Percentiles rank a stretch among this genome's conserved stretches.
Evolutionary conservation across 2,888 invertebrate species (phyloP).

Genomic region (Dastarcus helophoroides): DNA sequence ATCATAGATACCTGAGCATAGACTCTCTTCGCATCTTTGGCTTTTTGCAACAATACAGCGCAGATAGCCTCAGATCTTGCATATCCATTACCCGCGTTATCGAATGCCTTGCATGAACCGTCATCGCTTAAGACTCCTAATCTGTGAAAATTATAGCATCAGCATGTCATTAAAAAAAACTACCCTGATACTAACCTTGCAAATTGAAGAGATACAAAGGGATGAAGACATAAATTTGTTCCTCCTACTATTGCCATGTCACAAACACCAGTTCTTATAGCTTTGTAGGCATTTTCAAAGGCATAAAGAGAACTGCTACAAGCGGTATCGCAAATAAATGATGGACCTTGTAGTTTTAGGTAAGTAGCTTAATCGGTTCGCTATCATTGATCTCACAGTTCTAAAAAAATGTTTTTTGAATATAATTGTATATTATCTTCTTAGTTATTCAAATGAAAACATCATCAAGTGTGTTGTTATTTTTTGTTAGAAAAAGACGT

Average conservation of each 20-base stretch:
- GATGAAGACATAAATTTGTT: constrained; percentile 74
- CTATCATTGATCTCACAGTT: constrained; percentile 81
- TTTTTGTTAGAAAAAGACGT: no score
- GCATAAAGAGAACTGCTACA: constrained; percentile 91
- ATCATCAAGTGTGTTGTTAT: no score
- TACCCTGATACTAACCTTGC: constrained; percentile 41
- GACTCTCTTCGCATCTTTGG: constrained; percentile 37
- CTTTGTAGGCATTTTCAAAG: constrained; percentile 67
- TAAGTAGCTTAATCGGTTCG: constrained; percentile 83
- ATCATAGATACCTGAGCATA: constrained; percentile 37
- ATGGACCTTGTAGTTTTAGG: constrained; percentile 80
- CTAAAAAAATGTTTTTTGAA: no score
- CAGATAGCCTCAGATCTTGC: constrained; percentile 68
- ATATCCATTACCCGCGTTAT: constrained; percentile 71
- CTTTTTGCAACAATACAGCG: constrained; percentile 60
- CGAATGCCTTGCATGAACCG: constrained; percentile 85
- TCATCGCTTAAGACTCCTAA: constrained; percentile 70
- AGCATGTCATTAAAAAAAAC: background rate
- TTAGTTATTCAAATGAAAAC: no score
- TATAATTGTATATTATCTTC: no score
- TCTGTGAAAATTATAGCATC: constrained; percentile 24
- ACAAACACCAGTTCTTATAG: constrained; percentile 68
- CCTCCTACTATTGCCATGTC: constrained; percentile 87
- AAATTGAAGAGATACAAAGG: constrained; percentile 82
- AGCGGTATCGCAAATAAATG: constrained; percentile 81